Conservation (phyloP, 1,140 invertebrate species). For the Hyles vespertilio region DNA sequence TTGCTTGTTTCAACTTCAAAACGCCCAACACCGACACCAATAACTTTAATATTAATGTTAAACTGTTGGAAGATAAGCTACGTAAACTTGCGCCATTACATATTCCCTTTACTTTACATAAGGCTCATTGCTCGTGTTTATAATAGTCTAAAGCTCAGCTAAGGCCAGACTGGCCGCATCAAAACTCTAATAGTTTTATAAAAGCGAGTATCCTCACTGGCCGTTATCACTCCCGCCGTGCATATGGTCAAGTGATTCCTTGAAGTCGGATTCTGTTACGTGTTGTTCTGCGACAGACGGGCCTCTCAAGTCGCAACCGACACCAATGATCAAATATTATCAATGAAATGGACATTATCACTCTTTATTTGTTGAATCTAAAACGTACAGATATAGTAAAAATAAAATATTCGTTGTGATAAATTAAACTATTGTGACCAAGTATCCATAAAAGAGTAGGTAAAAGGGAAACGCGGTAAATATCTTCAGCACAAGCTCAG, state of each 20-base stretch:
- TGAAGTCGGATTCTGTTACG: neutral
- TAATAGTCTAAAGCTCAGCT: constrained; percentile 24
- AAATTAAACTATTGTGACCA: constrained; percentile 3
- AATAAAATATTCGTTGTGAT: constrained; percentile 16
- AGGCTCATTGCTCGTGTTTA: neutral
- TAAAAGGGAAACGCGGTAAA: too few relatives aligned
- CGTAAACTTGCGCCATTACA: neutral
- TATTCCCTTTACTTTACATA: neutral
- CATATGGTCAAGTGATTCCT: constrained; percentile 4
- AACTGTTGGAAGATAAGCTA: neutral
- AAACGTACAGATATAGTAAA: too few relatives aligned
- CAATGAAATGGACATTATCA: too few relatives aligned
- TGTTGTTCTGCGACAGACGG: too few relatives aligned
- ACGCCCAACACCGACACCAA: too few relatives aligned
- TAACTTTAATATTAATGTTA: too few relatives aligned
- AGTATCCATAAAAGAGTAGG: too few relatives aligned
- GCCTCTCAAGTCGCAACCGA: too few relatives aligned
- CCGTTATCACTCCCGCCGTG: constrained; percentile 28
- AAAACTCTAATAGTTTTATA: constrained; percentile 24
- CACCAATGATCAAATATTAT: too few relatives aligned
- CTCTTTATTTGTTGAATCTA: too few relatives aligned
- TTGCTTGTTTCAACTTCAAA: too few relatives aligned
- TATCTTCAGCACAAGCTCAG: too few relatives aligned
- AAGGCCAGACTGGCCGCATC: constrained; percentile 26
- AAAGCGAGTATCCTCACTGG: constrained; percentile 41